Percentiles rank a stretch among this genome's conserved stretches.
Evolutionary conservation across 2,888 invertebrate genomes (phyloP).

Genomic region (Alcis repandata): DNA sequence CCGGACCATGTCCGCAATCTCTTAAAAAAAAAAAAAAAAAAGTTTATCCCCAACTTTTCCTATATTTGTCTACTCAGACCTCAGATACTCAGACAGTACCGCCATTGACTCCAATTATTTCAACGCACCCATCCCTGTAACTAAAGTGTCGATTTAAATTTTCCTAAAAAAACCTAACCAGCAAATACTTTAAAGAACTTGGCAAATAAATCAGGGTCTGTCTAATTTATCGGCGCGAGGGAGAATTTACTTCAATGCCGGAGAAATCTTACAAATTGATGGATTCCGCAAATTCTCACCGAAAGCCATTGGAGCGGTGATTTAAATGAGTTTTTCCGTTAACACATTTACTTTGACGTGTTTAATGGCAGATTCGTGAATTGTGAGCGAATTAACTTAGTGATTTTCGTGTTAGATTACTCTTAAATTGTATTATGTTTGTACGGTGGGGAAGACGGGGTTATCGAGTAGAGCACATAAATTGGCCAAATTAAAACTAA

Average conservation of each 20-base stretch:
- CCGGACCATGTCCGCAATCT: neutral
- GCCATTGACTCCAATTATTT: constrained; percentile 10
- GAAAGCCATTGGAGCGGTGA: constrained; percentile 58
- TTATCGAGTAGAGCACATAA: too few species aligned
- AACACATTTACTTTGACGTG: constrained; percentile 48
- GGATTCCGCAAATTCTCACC: constrained; percentile 70
- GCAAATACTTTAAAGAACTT: constrained; percentile 66
- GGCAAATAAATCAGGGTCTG: constrained; percentile 73
- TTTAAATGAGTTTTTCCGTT: constrained; percentile 62
- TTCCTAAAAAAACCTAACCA: constrained; percentile 37
- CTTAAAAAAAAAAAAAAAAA: too few species aligned
- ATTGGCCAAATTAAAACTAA: neutral
- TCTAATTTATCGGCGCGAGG: constrained; percentile 74
- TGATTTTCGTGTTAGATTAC: constrained; percentile 6
- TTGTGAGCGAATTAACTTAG: constrained; percentile 27
- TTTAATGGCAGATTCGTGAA: constrained; percentile 38
- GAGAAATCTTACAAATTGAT: constrained; percentile 77
- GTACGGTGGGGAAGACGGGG: too few species aligned
- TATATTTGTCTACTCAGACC: too few species aligned
- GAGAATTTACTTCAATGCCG: constrained; percentile 62
- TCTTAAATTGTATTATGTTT: neutral
- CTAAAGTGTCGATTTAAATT: constrained; percentile 29
- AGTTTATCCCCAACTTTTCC: too few species aligned
- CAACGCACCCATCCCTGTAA: constrained; percentile 20
- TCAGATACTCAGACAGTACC: neutral